A percentile compares a stretch with the other conserved stretches of the same genome.
These are phyloP conservation scores for Psittacula echo DNA, from an alignment of 2,797 vertebrate species.

Conservation along the genomic window DNA sequence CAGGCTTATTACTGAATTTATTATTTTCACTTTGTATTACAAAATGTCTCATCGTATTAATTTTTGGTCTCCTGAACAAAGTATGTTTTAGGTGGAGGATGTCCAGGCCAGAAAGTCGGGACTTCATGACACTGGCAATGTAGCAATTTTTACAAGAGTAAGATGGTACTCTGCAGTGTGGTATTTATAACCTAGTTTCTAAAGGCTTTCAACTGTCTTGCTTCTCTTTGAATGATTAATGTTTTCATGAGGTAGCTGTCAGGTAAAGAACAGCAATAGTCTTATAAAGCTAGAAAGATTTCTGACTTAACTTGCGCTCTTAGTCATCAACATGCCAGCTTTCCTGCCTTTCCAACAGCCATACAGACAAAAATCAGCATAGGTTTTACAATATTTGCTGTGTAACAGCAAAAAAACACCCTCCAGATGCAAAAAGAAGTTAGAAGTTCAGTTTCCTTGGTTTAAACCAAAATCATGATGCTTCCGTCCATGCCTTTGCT, in stretches of 20 bases:
- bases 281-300: background rate
- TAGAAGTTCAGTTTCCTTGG: background rate
- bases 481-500: background rate
- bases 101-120: background rate
- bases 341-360: background rate
- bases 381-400: background rate
- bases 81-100: background rate
- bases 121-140: background rate
- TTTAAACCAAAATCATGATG: background rate
- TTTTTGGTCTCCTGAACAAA: background rate
- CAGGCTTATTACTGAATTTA: background rate
- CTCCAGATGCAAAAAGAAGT: background rate
- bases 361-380: background rate
- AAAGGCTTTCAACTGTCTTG: background rate
- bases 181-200: background rate
- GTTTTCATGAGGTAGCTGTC: background rate
- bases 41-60: background rate
- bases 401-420: background rate
- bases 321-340: background rate
- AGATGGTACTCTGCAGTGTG: background rate
- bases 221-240: background rate
- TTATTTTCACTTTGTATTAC: background rate
- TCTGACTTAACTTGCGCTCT: background rate
- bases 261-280: background rate
- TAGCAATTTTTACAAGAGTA: background rate